phyloP scores from a whole-genome alignment of 2,797 vertebrate species.

The Pogoniulus pusillus region DNA sequence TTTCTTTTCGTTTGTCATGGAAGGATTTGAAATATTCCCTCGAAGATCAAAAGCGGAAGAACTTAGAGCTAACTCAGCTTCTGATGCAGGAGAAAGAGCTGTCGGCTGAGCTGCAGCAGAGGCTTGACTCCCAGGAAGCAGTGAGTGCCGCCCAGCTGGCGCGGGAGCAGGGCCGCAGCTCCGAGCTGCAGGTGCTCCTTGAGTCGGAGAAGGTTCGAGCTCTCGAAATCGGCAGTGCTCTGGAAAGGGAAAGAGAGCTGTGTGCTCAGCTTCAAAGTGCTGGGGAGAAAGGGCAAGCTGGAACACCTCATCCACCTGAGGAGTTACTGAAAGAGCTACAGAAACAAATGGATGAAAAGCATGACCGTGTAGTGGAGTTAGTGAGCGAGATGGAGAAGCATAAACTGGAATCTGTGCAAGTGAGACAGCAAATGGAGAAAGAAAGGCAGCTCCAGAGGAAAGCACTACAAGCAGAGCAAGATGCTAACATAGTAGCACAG shows the following conservation, averaged over 20 bases:
- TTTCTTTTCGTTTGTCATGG: constrained; percentile 21
- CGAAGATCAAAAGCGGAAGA: constrained; percentile 81
- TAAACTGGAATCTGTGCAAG: constrained; percentile 84
- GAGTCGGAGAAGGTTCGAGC: constrained; percentile 85
- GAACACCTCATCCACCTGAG: constrained; percentile 68
- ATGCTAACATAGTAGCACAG: constrained; percentile 78
- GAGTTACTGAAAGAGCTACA: constrained; percentile 85
- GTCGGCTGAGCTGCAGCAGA: constrained; percentile 78
- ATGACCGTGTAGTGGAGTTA: constrained; percentile 83
- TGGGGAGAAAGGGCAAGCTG: constrained; percentile 57
- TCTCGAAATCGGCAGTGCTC: constrained; percentile 82
- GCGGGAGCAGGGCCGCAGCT: constrained; percentile 77
- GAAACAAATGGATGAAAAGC: constrained; percentile 87
- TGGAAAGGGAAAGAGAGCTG: constrained; percentile 84
- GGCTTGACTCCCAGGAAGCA: constrained; percentile 73
- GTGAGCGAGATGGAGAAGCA: constrained; percentile 86
- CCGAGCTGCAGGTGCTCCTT: constrained; percentile 87
- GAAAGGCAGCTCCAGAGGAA: constrained; percentile 79
- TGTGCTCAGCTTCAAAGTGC: constrained; percentile 72
- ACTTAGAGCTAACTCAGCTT: constrained; percentile 77
- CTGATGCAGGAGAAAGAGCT: constrained; percentile 85
- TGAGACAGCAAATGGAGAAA: constrained; percentile 82
- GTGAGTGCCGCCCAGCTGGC: constrained; percentile 78
- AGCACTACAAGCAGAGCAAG: constrained; percentile 79
- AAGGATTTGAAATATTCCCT: constrained; percentile 89